phyloP scores from a whole-genome alignment of 2,797 vertebrate genomes.

The Coccyzus lansbergi region DNA sequence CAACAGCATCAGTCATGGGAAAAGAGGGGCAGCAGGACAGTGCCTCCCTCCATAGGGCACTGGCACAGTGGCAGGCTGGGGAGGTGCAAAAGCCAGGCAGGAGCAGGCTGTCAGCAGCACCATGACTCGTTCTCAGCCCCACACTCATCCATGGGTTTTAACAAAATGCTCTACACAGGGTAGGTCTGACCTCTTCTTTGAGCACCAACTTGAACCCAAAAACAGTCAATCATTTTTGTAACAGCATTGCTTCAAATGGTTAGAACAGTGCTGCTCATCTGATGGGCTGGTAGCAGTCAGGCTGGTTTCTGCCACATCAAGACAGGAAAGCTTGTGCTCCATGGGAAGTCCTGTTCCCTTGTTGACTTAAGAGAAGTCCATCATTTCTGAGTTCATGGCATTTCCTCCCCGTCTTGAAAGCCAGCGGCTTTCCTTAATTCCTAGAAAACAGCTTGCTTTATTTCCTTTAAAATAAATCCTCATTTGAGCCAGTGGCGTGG shows the following conservation, averaged over 20 bases:
- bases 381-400: background rate
- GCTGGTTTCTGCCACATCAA: fast-evolving
- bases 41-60: background rate
- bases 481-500: fast-evolving
- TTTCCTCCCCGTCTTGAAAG: background rate
- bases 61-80: fast-evolving
- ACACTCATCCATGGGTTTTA: background rate
- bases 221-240: background rate
- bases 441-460: background rate
- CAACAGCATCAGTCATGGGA: background rate
- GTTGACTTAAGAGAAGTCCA: background rate
- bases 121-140: background rate
- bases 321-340: background rate
- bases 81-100: background rate
- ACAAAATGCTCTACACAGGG: too few species aligned
- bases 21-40: fast-evolving
- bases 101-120: fast-evolving
- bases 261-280: fast-evolving
- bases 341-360: background rate
- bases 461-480: background rate
- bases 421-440: background rate
- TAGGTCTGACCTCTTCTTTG: background rate
- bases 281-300: background rate
- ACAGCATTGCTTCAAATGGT: fast-evolving
- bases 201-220: background rate